These are phyloP conservation scores for Bufo bufo DNA, from an alignment of 2,113 vertebrate genomes.

Conservation along the genomic window DNA sequence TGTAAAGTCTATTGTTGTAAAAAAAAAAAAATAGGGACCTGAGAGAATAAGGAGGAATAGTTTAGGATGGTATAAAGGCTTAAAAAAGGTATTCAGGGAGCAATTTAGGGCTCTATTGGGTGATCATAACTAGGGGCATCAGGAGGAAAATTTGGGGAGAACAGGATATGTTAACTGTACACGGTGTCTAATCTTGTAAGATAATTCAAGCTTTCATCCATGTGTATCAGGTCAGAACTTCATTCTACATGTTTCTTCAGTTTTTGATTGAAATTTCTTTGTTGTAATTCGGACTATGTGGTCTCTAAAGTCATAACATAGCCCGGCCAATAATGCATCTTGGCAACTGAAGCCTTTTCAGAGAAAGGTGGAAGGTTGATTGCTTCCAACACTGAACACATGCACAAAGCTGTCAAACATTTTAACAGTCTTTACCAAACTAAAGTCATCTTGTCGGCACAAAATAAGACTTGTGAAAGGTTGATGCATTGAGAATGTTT, in stretches of 20 bases:
- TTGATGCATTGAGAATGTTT: conserved; percentile 50
- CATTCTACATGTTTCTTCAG: background rate
- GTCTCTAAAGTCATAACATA: background rate
- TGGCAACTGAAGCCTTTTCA: background rate
- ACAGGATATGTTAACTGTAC: too few relatives aligned
- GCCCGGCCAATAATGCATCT: background rate
- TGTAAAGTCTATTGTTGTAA: too few relatives aligned
- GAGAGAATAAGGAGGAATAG: too few relatives aligned
- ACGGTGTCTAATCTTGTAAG: too few relatives aligned
- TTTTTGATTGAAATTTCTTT: background rate
- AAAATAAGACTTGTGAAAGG: conserved; percentile 26
- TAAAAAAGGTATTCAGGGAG: too few relatives aligned
- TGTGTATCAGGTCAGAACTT: background rate
- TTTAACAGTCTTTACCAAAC: conserved; percentile 40
- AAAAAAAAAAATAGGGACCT: too few relatives aligned
- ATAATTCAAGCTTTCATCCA: background rate
- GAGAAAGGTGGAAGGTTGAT: conserved; percentile 29
- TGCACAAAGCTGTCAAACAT: conserved; percentile 50
- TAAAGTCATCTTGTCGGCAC: conserved; percentile 22
- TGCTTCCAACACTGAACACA: conserved; percentile 23
- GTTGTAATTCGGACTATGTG: background rate
- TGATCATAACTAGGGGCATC: too few relatives aligned
- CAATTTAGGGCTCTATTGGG: too few relatives aligned
- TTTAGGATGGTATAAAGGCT: too few relatives aligned
- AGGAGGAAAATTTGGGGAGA: too few relatives aligned